phyloP scores from a whole-genome alignment of 1,140 invertebrate species.

The Tetramorium alpestre region DNA sequence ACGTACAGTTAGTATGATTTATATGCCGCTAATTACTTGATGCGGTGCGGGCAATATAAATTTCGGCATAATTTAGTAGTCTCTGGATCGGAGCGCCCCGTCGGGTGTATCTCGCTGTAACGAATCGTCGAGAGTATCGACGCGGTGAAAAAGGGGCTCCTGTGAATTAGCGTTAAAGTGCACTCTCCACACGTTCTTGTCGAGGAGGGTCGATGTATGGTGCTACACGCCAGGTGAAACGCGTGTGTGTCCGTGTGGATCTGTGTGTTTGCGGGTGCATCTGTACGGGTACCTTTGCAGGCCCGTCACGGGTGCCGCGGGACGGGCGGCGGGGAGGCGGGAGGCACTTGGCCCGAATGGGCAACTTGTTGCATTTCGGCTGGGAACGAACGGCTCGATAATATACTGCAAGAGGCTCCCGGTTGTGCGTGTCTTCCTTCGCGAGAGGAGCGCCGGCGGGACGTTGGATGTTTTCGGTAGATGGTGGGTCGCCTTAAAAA shows the following conservation, averaged over 20 bases:
- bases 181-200: constrained; percentile 23
- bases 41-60: neutral
- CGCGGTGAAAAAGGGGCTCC: constrained; percentile 40
- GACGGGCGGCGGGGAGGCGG: constrained; percentile 14
- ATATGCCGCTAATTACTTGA: neutral
- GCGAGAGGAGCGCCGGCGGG: constrained; percentile 64
- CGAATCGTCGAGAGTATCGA: constrained; percentile 40
- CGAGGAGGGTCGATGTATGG: constrained; percentile 18
- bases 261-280: constrained; percentile 31
- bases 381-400: constrained; percentile 75
- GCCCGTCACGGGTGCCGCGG: constrained; percentile 47
- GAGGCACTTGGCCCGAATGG: constrained; percentile 79
- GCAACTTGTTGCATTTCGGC: constrained; percentile 84
- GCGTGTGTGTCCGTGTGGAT: neutral
- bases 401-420: constrained; percentile 74
- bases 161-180: constrained; percentile 59
- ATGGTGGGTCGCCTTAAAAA: constrained; percentile 38
- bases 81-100: neutral
- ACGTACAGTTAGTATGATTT: neutral
- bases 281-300: constrained; percentile 38
- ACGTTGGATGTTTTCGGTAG: constrained; percentile 29
- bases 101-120: constrained; percentile 34
- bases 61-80: neutral
- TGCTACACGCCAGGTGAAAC: constrained; percentile 48
- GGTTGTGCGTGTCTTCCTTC: constrained; percentile 60